Evolutionary conservation across 2,888 invertebrate genomes (phyloP), one percentile per base, ranked within the genome.

Genomic region (Ophioninae sp.): DNA sequence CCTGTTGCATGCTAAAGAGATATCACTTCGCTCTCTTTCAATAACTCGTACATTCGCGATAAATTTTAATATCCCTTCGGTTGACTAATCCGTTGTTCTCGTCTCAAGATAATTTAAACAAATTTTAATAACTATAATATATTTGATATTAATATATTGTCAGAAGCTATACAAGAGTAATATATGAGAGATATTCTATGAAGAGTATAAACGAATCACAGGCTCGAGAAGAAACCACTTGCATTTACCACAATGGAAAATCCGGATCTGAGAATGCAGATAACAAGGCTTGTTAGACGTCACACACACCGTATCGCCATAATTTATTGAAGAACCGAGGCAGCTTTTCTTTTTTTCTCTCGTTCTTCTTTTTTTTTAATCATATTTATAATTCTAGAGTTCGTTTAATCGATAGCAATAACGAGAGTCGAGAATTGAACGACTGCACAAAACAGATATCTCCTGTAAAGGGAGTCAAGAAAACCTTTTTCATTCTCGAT

Each of bases 121-220:
- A 51, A 51, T 51, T 30, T 82, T 76, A 77, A 86, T 76, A 86
- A 75, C 77, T 85, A 82, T 86, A 88, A 84, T 86, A 86, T 87
- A 87, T 89, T 87, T 87, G 82, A 87, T 88, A 87, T 86, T 87
- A 87, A 87, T 88, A 87, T 88, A 89, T 88, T 83, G 85, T 82
- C 76, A 84, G 81, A 81, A 85, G 83, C 83, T 85, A 83, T 83
- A 87, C 73, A 84, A 87, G 83, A 88, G 85, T 87, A 87, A 87
- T 88, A 87, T 88, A 88, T 87, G 68, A 63, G 67, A 79, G 72
- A 56, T 51, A 51, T 51, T 51, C 51, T 51, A 51, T 5, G 51
- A 51, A 51, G 51, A 51, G 51, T 51, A 41, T 41, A 9, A 41
- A 41, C 8, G 6, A 51, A 17, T 30, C 30, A 30, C 51, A 74